Evolutionary conservation across 2,113 vertebrate genomes (phyloP).

Genomic region (Pterocles orientalis): DNA sequence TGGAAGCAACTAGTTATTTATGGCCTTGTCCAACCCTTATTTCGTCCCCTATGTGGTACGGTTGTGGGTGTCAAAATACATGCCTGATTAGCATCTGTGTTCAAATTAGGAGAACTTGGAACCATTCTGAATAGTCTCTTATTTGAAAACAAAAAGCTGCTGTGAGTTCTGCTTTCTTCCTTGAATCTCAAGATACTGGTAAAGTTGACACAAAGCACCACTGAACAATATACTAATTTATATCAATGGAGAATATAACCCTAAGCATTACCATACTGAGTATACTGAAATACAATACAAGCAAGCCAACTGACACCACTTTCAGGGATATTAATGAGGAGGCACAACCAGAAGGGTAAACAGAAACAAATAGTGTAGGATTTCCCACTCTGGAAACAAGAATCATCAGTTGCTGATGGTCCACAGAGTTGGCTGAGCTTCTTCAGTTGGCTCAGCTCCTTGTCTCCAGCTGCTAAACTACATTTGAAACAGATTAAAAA

Average conservation of each 20-base stretch:
- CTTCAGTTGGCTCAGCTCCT: constrained; percentile 18
- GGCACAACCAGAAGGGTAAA: background rate
- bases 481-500: constrained; percentile 1
- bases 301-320: background rate
- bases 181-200: background rate
- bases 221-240: background rate
- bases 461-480: constrained; percentile 1
- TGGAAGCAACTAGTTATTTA: background rate
- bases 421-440: background rate
- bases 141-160: background rate
- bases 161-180: background rate
- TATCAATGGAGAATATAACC: background rate
- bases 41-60: background rate
- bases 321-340: background rate
- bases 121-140: background rate
- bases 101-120: background rate
- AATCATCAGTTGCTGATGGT: background rate
- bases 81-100: background rate
- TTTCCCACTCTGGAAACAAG: constrained; percentile 12
- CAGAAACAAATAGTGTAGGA: constrained; percentile 5
- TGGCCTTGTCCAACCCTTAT: background rate
- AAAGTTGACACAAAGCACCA: background rate
- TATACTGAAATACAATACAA: background rate
- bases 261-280: background rate
- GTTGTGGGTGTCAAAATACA: background rate